Evolutionary conservation across 2,888 invertebrate genomes (phyloP), one percentile per base, ranked within the genome.

Genomic region (Acheta domesticus): DNA sequence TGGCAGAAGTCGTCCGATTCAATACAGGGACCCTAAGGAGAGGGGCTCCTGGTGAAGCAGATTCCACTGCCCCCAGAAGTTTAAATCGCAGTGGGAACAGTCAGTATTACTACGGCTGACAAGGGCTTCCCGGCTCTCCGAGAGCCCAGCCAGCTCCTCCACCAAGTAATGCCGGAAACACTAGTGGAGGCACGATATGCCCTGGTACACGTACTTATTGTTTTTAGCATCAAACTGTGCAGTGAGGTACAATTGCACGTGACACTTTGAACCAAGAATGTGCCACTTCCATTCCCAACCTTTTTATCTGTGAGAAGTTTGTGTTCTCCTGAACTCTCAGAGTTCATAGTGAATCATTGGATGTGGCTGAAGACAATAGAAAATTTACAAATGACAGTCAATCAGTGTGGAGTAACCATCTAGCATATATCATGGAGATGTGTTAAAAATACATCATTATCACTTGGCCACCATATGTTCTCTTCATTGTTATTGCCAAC

Each of bases 81-180:
- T 87, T 92, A 84, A 91, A 90, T 87, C 88, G 91, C 85, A 90
- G 90, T 86, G 90, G 91, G 82, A 91, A 91, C 85, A 90, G 90
- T 77, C 91, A 91, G 84, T 92, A 92, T 86, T 93, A 93, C 86
- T 93, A 93, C 85, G 93, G 93, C 91, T 94, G 93, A 93, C 93
- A 90, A 85, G 89, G 91, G 86, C 80, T 80, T 76, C 77, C 80
- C 23, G 76, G 62, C 48, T 76, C 80, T 50, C 76, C 80, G 11
- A 76, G 73, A 14, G 77, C 77, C n/a, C 49, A 48, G 48, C 50
- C 49, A 21, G 78, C 78, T 12, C 73, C 62, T n/a, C 16, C 76
- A 36, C 75, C 78, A 62, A 74, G 36, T 36, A 36, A 80, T 11
- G 74, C 36, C 49, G 78, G 79, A 20, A 75, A 50, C 11, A 76